Evolutionary conservation across 2,888 invertebrate genomes (phyloP), one percentile per base, ranked within the genome.

Genomic region (Vesta saturnalis): DNA sequence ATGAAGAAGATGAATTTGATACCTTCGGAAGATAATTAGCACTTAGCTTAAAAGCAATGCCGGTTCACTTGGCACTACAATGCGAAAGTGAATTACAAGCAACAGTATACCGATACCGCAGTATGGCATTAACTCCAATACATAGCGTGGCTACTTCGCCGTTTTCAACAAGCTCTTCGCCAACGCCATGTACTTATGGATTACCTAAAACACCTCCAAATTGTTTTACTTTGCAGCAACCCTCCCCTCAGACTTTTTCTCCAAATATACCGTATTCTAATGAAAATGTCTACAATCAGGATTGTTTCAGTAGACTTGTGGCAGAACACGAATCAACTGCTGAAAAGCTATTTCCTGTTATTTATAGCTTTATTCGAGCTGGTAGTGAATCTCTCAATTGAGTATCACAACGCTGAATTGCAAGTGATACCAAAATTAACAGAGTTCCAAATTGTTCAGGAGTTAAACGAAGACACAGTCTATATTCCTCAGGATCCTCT

Each of bases 331-430:
- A 49, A 56, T 59, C 10, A 39, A 39, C 10, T 52, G 23, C 14
- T 14, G 8, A 21, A 64, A 23, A 47, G 35, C 21, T 56, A 16
- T 46, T 22, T 12, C 58, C n/a, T n/a, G 49, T 64, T 10, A 64
- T 46, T 49, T 64, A 16, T 16, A 58, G 35, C 19, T 64, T 64
- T 64, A 22, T 46, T 35, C 18, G 43, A 18, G 58, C 64, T 19
- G 58, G 35, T 12, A 58, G 16, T 14, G 64, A 57, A 6, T 21
- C 23, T 19, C 54, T 47, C 57, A 64, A 57, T 46, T 19, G 19
- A 39, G 59, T 46, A n/a, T 58, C 43, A 12, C 4, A 58, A 1
- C 23, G 23, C 16, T 59, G 59, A 10, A 47, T 59, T 19, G 46
- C 10, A 12, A 8, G 19, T 3, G 8, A 2, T 46, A 59, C 19